Base-by-base conservation (phyloP, 2,888 invertebrate genomes). In the Augochlorella aurata region DNA sequence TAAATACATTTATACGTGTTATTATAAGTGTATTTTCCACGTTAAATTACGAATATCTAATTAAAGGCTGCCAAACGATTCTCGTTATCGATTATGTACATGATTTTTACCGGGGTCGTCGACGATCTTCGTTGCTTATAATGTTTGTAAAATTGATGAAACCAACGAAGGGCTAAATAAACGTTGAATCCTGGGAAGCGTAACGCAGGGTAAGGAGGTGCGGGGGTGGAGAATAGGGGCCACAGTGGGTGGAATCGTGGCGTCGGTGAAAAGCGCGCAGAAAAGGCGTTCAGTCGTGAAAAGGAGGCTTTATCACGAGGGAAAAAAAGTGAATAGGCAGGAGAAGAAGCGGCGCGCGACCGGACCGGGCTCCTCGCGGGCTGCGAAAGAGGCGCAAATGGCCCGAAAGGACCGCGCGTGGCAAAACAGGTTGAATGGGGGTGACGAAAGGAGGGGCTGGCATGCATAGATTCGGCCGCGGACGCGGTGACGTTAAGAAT, bases 401-500 rank as follows among this genome's bases (percentile, higher is more conserved):
- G 47, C 47, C 16, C 61, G 61, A 61, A 61, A 61, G 16, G 61
- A 14, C 24, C 9, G 47, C n/a, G 10, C 29, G 58, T 18, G 12
- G 66, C 44, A 52, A n/a, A 12, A 8, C 54, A 38, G 21, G 24
- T 0, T 38, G 50, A 38, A 47, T 61, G 68, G 12, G 66, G 50
- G 24, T 44, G 44, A 44, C 61, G 61, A 8, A 21, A 16, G 16
- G 49, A 21, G 66, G 24, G 76, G 76, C 73, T 74, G 65, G 74
- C 77, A 78, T 75, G 84, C 88, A 75, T 82, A 84, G 81, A 87
- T 87, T 84, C 73, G 86, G 79, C 70, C 63, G 78, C 79, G 76
- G 72, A 52, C 72, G 77, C 61, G 71, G 76, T 74, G 79, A 82
- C 79, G 81, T 84, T 85, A 88, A 86, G 86, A 88, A 86, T 88